Base-by-base conservation (phyloP, 35 echinoderm and acorn worm genomes). In the Heliocidaris tuberculata region DNA sequence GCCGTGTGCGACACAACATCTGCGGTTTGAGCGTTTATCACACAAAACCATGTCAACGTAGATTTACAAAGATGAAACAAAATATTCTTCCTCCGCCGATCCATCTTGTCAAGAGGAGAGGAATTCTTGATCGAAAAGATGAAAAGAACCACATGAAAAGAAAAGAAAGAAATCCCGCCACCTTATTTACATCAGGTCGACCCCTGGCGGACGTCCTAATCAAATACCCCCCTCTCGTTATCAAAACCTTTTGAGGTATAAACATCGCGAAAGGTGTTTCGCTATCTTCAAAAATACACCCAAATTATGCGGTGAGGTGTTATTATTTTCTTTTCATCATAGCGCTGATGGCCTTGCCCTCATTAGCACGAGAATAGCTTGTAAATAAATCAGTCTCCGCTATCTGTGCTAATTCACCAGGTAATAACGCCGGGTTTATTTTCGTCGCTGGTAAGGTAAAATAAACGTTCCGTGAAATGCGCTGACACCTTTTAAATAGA, bases 11-110 rank as follows among this genome's bases (percentile, higher is more conserved):
- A 9, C 21, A 21, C 9, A 86, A 86, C 85, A 86, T 86, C 10
- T 86, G 85, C 85, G 85, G 31, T 86, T 86, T 86, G 85, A 29
- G 85, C 85, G 27, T 86, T 86, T 86, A 86, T 86, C 85, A 86
- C n/a, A 7, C 85, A 32, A 9, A 7, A 32, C 2, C 9, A 86
- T 86, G 85, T 88, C 17, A 88, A 27, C 9, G 87, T 4, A 42
- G 87, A 89, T 89, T 47, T 17, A 30, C 8, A 32, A 48, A 89
- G 87, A 89, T 89, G 87, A 89, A 89, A 89, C 32, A 42, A 89
- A 42, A 9, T 86, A 78, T 78, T 78, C 65, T 27, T 24, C 87
- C 31, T 29, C 85, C 21, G 21, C 85, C 87, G 2, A 89, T 47
- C 70, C 15, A n/a, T 78, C 65, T n/a, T 78, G 31, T 89, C 87